Base-by-base conservation (phyloP, 1,140 invertebrate genomes). In the Venustaconcha ellipsiformis region DNA sequence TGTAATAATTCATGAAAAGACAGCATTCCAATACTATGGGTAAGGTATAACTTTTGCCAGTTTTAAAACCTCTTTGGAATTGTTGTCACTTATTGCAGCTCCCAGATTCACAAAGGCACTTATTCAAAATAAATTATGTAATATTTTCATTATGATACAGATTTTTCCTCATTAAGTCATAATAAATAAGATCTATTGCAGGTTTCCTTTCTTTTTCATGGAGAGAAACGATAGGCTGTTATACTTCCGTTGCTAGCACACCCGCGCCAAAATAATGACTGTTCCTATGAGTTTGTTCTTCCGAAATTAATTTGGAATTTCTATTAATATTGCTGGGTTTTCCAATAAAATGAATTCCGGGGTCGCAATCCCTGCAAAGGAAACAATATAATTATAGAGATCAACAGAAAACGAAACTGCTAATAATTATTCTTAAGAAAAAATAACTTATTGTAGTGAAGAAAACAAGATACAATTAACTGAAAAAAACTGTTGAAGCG, bases 211-310 rank as follows among this genome's bases (percentile, higher is more conserved):
- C 15, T 71, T 20, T 58, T 37, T 70, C 72, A 72, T 77, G 75
- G 72, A 70, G 67, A 77, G 67, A 55, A 70, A 71, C 37, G 56
- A 20, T 60, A 68, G 72, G 70, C 72, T 70, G 74, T 71, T 83
- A 85, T 13, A 85, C 83, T 72, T 85, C 83, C 60, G 83, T 85
- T 57, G 83, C 83, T 58, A 85, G 80, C 74, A 83, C 81, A 57
- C 81, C 82, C 14, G 82, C 83, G n/a, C 77, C 75, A 74, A 83
- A 82, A 57, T 68, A 72, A 60, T 70, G 72, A 77, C 69, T 72
- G 75, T 77, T 70, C 26, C 70, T 63, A 67, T 77, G 69, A 60
- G 75, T 70, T 60, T 73, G 71, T 57, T 74, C 74, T 60, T 79
- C 75, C 67, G 78, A 66, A 58, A 75, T 74, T 72, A 78, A 70